Evolutionary conservation across 2,888 invertebrate genomes (phyloP), one percentile per base, ranked within the genome.

Genomic region (Tyria jacobaeae): DNA sequence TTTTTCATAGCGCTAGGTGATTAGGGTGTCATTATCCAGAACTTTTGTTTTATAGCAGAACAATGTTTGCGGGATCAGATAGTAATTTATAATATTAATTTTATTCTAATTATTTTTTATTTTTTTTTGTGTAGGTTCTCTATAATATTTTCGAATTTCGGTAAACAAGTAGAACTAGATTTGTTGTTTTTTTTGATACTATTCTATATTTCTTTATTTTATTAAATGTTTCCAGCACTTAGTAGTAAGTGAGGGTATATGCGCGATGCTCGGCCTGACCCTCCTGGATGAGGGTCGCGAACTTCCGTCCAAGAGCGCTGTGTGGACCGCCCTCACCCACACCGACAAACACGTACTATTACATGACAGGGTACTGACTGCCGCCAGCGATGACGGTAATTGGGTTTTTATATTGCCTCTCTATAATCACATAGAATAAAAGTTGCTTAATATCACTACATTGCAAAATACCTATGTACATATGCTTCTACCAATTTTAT

Each of bases 281-380:
- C 71, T 77, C 61, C 79, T 89, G 79, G 91, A 89, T 81, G 27
- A 7, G 6, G 44, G 51, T 24, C 78, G 82, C 62, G 67, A 73
- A 75, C 82, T 89, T 78, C 76, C 87, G 3, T 2, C 69, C 54
- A 64, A 59, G 35, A 61, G 90, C 39, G 88, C 92, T 44, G 90
- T 97, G 73, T 97, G 97, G 97, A 95, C 94, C 44, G 94, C 96
- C 52, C 89, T 97, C n/a, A 82, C 95, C 47, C 97, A 97, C 86
- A 94, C 96, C 79, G 96, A 97, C 61, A 97, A 97, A 80, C 97
- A 97, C 81, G 92, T 97, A 62, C 96, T 98, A 85, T 95, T 98
- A 51, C 96, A 97, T 57, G 98, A 98, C 73, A 96, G 97, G 79
- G 97, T 97, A 84, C 91, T 99, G 47, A 83, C 95, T 15, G 94